Evolutionary conservation across 2,113 vertebrate species (phyloP).

Genomic region (Tursiops truncatus): DNA sequence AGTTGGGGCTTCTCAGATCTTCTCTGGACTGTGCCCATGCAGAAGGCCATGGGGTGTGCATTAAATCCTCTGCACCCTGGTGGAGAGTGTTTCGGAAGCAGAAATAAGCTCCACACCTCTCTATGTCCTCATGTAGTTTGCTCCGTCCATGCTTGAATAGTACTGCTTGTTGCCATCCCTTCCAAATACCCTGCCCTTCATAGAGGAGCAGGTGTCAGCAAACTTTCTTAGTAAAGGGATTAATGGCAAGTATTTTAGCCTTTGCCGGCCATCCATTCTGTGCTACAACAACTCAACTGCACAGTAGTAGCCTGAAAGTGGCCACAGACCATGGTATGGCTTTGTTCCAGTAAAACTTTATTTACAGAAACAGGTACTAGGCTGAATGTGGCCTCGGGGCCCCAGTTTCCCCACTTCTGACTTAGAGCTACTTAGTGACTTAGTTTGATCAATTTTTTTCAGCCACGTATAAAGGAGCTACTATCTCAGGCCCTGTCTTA

Average conservation of each 20-base stretch:
- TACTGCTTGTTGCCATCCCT: not conserved
- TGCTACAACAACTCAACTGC: not conserved
- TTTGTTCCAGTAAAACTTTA: not conserved
- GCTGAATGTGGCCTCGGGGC: not conserved
- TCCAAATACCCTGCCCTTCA: not conserved
- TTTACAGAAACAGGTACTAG: not conserved
- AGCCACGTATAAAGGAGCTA: not conserved
- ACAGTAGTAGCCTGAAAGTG: not conserved
- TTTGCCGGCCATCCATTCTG: not conserved
- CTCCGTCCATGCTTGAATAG: not conserved
- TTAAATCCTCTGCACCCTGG: not conserved
- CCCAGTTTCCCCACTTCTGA: not conserved
- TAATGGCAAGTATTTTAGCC: not conserved
- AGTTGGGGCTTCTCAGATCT: not conserved
- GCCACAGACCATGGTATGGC: not conserved
- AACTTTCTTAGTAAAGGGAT: not conserved
- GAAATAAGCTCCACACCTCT: not conserved
- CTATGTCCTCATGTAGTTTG: not conserved
- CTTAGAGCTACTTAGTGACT: not conserved
- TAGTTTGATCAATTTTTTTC: not conserved
- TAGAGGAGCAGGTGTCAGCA: not conserved
- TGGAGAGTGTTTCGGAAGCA: not conserved
- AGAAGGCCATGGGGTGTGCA: not conserved
- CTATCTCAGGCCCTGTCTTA: not conserved
- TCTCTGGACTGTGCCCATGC: not conserved